Conservation (phyloP, 2,113 vertebrate species). For the Ramphastos sulfuratus region DNA sequence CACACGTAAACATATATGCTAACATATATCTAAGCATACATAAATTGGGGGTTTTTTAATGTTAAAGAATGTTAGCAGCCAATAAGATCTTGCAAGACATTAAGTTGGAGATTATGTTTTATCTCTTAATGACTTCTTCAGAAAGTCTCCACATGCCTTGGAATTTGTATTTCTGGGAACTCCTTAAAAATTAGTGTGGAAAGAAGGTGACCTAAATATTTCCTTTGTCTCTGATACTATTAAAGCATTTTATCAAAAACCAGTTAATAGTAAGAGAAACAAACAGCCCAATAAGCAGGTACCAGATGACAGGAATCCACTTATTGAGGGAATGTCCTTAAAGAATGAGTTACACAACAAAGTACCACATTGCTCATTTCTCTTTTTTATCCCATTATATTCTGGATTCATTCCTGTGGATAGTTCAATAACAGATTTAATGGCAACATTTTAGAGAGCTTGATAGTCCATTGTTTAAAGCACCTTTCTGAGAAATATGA, state of each 20-base stretch:
- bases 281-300: not conserved
- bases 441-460: not conserved
- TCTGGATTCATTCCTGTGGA: not conserved
- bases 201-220: not conserved
- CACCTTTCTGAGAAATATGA: not conserved
- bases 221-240: fast-evolving
- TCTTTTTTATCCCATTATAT: not conserved
- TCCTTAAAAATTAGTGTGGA: not conserved
- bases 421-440: not conserved
- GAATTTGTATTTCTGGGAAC: not conserved
- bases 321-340: not conserved
- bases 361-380: not conserved
- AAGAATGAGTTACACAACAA: not conserved
- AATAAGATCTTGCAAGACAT: not conserved
- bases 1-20: not conserved
- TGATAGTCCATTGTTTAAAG: not conserved
- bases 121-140: not conserved
- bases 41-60: not conserved
- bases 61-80: not conserved
- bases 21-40: not conserved
- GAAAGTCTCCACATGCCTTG: not conserved
- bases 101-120: not conserved
- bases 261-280: not conserved
- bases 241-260: not conserved
- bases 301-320: not conserved